Evolutionary conservation across 2,797 vertebrate genomes (phyloP), one percentile per base, ranked within the genome.

Genomic region (Sebastes itinus): DNA sequence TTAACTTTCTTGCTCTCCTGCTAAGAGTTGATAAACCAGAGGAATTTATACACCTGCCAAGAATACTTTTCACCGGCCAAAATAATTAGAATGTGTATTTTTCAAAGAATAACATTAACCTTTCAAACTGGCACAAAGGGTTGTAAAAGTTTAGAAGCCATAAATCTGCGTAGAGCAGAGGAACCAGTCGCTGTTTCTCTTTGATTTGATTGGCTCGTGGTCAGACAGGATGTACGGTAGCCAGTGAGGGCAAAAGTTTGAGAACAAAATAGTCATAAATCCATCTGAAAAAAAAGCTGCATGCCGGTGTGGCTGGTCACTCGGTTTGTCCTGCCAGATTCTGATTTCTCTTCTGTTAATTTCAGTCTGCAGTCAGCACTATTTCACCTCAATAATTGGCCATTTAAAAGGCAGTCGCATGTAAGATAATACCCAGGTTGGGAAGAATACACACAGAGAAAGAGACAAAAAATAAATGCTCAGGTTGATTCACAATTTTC

Each of bases 121-220:
- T 70, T 64, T 60, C n/a, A 62, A 64, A 35, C 25, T 16, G 27
- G 23, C 23, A 20, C 14, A 52, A 58, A 32, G 30, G 25, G 38
- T 71, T 64, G 13, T 23, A 68, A 25, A 64, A 22, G n/a, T 66
- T 56, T 10, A 18, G 52, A 30, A 6, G 27, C 6, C 7, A 35
- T 60, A 0, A 22, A 52, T 79, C 49, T 76, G 61, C 27, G 49
- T 20, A 6, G 25, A 78, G 23, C 9, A 25, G 16, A 1, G 14
- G 20, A 52, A 61, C 59, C 64, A 72, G 52, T 75, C 22, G 55
- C 66, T 61, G 67, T 42, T 69, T 70, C 27, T 0, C 68, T 69
- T 54, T 9, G 12, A 68, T 81, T 1, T 81, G 32, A 86, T 72
- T 84, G 81, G 84, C 76, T 61, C 12, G 4, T 18, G 56, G 59